Base-by-base conservation (phyloP, 2,888 invertebrate species). In the Drosophila prostipennis region DNA sequence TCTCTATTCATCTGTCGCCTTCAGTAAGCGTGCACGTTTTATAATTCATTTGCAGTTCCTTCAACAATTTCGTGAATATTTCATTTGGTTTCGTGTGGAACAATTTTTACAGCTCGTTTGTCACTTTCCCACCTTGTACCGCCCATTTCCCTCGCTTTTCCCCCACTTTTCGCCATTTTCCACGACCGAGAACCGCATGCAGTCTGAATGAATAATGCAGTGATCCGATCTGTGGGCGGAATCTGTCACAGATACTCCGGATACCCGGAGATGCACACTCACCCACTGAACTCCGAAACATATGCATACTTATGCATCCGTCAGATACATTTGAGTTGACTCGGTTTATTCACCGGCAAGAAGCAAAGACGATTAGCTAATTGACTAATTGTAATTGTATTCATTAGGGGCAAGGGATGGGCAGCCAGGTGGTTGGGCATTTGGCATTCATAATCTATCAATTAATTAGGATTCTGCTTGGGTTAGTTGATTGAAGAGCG, bases 21-120 rank as follows among this genome's bases (percentile, higher is more conserved):
- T 45, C 39, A 36, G 40, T 43, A 32, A 57, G 71, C 36, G 43
- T 51, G 45, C 60, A 48, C 54, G 56, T 79, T 84, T 84, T 74
- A 81, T 78, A 87, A 84, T 89, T 87, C 85, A 84, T 79, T 85
- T 74, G 65, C 64, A 72, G 64, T 73, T 75, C 60, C 64, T 71
- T 79, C 53, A 76, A 73, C 74, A 72, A 72, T 77, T 73, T 75
- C 65, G 51, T 87, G 87, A 74, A 89, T 84, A 72, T 87, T 84
- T 87, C 73, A 84, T 85, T 55, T 42, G 60, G 54, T 49, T 59
- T 71, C 54, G 56, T 54, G 60, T 61, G 59, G 57, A 49, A 53
- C 40, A 42, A 46, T 72, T 65, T 71, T 69, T 67, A 58, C 65
- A 61, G 58, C 74, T 65, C 78, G 68, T 77, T 74, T 42, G 53